phyloP scores from a whole-genome alignment of 1,140 invertebrate genomes.

The Procambarus virginalis region DNA sequence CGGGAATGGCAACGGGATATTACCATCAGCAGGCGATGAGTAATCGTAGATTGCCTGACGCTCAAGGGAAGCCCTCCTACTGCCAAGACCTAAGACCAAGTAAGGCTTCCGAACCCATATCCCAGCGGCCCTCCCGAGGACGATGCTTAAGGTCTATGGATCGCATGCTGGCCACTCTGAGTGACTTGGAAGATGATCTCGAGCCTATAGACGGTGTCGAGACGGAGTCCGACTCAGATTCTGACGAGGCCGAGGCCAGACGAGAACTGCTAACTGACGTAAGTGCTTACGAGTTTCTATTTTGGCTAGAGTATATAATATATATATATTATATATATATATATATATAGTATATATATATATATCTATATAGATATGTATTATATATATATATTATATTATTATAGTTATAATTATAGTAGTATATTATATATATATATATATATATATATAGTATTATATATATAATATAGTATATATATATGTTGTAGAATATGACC shows the following conservation, averaged over 20 bases:
- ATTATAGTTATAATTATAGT: no score
- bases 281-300: conserved; percentile 73
- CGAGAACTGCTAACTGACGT: conserved; percentile 86
- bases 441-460: no score
- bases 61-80: conserved; percentile 41
- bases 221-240: conserved; percentile 78
- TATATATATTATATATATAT: no score
- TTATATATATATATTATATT: no score
- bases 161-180: conserved; percentile 68
- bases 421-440: no score
- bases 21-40: conserved; percentile 26
- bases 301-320: no score
- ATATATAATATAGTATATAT: no score
- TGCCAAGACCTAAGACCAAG: not conserved
- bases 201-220: conserved; percentile 67
- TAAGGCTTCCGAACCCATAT: not conserved
- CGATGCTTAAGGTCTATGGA: conserved; percentile 63
- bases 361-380: no score
- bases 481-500: no score
- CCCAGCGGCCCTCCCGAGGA: conserved; percentile 56
- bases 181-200: conserved; percentile 66
- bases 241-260: conserved; percentile 79
- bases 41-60: conserved; percentile 13
- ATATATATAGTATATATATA: no score
- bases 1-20: conserved; percentile 33